Conservation (phyloP, 2,113 vertebrate species). For the Oxyura jamaicensis region DNA sequence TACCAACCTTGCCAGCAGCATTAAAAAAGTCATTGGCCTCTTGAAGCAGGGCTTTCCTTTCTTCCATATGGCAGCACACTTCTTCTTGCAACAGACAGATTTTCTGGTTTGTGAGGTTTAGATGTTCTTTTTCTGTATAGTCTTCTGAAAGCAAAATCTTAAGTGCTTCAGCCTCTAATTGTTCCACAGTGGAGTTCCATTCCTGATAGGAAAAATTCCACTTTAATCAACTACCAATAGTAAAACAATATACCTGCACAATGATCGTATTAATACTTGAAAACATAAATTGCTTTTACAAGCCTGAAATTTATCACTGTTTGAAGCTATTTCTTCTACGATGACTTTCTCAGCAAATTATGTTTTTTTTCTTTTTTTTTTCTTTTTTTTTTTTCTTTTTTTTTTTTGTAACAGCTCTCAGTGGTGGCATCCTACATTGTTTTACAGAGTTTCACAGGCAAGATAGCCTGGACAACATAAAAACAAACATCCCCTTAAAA, state of each 20-base stretch:
- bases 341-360: not conserved
- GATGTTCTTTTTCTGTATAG: slow-evolving; percentile 71
- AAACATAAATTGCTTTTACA: not conserved
- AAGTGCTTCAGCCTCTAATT: slow-evolving; percentile 74
- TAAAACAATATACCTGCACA: not conserved
- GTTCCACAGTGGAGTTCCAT: slow-evolving; percentile 73
- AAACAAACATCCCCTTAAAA: not conserved
- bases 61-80: slow-evolving; percentile 70
- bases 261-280: not conserved
- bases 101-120: slow-evolving; percentile 77
- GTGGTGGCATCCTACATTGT: not conserved
- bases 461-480: not conserved
- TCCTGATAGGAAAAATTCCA: slow-evolving; percentile 69
- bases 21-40: slow-evolving; percentile 84
- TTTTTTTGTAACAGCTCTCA: not conserved
- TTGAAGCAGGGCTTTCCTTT: slow-evolving; percentile 72
- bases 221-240: not conserved
- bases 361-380: too few species aligned
- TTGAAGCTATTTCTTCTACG: not conserved
- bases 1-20: slow-evolving; percentile 81
- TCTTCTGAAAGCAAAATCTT: slow-evolving; percentile 69
- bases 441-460: not conserved
- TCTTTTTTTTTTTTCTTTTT: too few species aligned
- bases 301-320: not conserved
- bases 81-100: slow-evolving; percentile 75